phyloP scores from a whole-genome alignment of 2,888 invertebrate genomes.

The Hetaerina titia region DNA sequence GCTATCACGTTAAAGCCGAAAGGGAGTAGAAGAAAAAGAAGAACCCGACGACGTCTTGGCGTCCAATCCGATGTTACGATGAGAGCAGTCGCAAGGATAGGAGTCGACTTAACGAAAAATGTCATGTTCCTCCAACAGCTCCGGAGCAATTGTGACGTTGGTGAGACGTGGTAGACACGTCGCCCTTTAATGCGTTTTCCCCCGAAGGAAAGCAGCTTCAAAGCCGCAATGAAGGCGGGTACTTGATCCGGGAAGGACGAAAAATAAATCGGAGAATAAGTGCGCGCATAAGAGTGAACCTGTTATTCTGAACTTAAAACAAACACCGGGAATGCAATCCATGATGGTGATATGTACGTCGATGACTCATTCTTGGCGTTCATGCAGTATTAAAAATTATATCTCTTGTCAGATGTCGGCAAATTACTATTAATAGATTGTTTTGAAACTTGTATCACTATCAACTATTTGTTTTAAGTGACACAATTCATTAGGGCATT shows the following conservation, averaged over 20 bases:
- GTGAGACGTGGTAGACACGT: neutral
- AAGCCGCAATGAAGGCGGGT: neutral
- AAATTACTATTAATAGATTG: neutral
- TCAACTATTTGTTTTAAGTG: too few relatives aligned
- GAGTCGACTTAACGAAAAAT: conserved; percentile 17
- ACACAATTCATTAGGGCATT: too few relatives aligned
- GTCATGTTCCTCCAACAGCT: neutral
- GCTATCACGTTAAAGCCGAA: neutral
- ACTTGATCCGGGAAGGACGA: neutral
- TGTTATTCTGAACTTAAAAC: neutral
- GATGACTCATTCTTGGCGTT: too few relatives aligned
- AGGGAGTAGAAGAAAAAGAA: neutral
- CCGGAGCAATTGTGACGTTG: neutral
- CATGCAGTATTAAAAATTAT: too few relatives aligned
- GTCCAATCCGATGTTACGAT: conserved; percentile 8
- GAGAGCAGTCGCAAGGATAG: conserved; percentile 9
- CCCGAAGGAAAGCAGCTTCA: neutral
- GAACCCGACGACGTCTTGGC: neutral
- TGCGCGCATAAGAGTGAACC: neutral
- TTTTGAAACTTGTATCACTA: neutral
- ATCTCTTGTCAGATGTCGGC: neutral
- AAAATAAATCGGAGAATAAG: neutral
- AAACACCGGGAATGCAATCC: too few relatives aligned
- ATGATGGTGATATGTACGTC: too few relatives aligned
- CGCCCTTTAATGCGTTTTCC: neutral